Conservation (phyloP, 2,797 vertebrate species). For the Phrynocephalus vlangalii region DNA sequence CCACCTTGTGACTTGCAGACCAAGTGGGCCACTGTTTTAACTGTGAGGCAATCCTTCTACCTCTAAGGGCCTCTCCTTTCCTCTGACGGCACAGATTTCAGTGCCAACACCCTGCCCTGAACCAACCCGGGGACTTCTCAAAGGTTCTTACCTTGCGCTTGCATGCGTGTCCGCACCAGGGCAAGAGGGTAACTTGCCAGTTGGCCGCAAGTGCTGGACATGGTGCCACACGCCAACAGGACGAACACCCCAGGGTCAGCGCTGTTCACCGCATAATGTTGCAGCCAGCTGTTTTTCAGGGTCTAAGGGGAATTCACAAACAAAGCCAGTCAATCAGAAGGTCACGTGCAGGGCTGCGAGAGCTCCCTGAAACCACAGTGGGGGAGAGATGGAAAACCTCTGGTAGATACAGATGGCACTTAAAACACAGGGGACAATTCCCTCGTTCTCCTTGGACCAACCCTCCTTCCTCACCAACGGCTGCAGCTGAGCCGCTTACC, state of each 20-base stretch:
- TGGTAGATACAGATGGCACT: not conserved
- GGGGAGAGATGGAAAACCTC: not conserved
- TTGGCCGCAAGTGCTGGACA: slow-evolving; percentile 95
- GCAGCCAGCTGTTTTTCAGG: slow-evolving; percentile 93
- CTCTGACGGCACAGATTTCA: not conserved
- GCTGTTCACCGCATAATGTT: slow-evolving; percentile 89
- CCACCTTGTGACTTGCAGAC: not conserved
- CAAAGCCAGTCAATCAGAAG: not conserved
- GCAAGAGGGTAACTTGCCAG: slow-evolving; percentile 94
- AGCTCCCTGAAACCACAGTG: no score
- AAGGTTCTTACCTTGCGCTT: slow-evolving; percentile 89
- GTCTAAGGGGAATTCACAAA: slow-evolving; percentile 79
- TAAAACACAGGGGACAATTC: no score
- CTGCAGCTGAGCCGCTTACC: slow-evolving; percentile 75
- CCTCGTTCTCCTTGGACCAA: not conserved
- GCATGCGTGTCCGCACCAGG: slow-evolving; percentile 96
- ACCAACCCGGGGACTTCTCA: not conserved
- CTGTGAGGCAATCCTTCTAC: not conserved
- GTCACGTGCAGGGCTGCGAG: no score
- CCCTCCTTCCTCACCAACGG: not conserved
- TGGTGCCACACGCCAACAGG: slow-evolving; percentile 93
- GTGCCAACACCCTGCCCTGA: fast-evolving
- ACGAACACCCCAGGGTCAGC: slow-evolving; percentile 94
- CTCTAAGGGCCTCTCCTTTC: no score
- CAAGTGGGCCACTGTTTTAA: not conserved